Evolutionary conservation across 2,888 invertebrate species (phyloP), one percentile per base, ranked within the genome.

Genomic region (Gymnocheta viridis): DNA sequence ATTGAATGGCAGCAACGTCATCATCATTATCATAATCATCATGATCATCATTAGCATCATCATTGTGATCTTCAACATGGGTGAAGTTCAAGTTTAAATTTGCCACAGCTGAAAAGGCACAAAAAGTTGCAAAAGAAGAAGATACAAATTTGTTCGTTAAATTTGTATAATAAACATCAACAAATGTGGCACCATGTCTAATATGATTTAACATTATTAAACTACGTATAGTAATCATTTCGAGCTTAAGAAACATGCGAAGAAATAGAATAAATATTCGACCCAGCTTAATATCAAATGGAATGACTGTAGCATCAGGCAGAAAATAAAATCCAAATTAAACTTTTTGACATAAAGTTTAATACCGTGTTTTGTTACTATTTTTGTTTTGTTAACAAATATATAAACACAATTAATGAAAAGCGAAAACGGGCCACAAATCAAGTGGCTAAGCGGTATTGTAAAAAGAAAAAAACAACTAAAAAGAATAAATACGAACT

Each of bases 41-140:
- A 35, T 60, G 17, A 47, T n/a, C 19, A 35, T 51, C 24, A 35
- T 56, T 27, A 70, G 27, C 69, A 29, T 44, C 62, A 47, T 49
- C 54, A 51, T 60, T 47, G 56, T 66, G 62, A 69, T 78, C 73
- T 69, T 73, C 60, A 73, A 14, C 72, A 77, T 77, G 81, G 76
- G 41, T 84, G 81, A 84, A 84, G 83, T 84, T 84, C 83, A 84
- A 84, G 83, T 81, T 84, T 77, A 77, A 67, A 77, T 81, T 81
- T 81, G 77, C 83, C 67, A 73, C 81, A 80, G 62, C 56, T 73
- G 67, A 70, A 77, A 56, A 77, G 66, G 60, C 76, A 77, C 72
- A 72, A 66, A 64, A 70, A 74, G 51, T 64, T 38, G 49, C 32
- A 9, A 27, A 70, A 64, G 41, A 51, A 66, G 70, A 66, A 74